Evolutionary conservation across 2,113 vertebrate species (phyloP).

Genomic region (Columba livia): DNA sequence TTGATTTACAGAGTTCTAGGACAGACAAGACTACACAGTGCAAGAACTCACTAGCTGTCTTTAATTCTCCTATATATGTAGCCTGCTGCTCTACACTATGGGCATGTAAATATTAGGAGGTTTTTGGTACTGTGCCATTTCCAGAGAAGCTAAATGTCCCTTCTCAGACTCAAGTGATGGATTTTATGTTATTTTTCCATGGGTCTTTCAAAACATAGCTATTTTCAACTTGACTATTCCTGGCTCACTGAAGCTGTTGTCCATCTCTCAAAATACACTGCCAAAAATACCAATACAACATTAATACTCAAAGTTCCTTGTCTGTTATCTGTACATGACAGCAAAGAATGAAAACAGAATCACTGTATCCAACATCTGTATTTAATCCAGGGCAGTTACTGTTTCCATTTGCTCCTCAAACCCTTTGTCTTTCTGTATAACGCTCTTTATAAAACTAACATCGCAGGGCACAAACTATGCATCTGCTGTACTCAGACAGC

Average conservation of each 20-base stretch:
- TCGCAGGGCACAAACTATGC: neutral
- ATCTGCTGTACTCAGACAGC: neutral
- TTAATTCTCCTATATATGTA: neutral
- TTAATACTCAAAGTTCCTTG: neutral
- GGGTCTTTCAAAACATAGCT: neutral
- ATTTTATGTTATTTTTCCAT: neutral
- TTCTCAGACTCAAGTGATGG: neutral
- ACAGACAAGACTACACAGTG: neutral
- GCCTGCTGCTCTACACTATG: neutral
- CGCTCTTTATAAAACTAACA: neutral
- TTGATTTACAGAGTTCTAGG: neutral
- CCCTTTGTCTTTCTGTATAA: neutral
- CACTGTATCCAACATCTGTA: neutral
- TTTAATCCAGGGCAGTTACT: neutral
- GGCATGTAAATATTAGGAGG: neutral
- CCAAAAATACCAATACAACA: neutral
- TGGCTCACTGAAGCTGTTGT: neutral
- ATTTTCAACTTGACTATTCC: neutral
- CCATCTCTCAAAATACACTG: neutral
- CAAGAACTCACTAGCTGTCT: neutral
- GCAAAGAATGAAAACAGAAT: neutral
- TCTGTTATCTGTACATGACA: neutral
- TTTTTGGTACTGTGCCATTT: neutral
- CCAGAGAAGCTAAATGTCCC: neutral
- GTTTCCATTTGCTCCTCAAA: neutral